Evolutionary conservation across 2,888 invertebrate species (phyloP).

Genomic region (Standfussiana lucernea): DNA sequence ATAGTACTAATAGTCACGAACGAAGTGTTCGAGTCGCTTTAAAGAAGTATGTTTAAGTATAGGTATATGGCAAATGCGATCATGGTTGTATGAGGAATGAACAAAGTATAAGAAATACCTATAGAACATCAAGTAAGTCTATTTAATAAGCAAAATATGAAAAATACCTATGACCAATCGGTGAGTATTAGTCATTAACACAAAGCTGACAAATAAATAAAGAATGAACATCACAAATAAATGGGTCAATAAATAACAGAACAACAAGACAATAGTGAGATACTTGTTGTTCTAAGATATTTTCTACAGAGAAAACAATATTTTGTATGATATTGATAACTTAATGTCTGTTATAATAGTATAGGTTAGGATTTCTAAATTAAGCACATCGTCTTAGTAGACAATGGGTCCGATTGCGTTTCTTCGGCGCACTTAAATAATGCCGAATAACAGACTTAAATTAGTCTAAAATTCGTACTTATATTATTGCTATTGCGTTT

Average conservation of each 20-base stretch:
- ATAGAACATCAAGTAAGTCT: not conserved
- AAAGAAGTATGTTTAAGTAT: not conserved
- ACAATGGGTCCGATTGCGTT: too few species aligned
- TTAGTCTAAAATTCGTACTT: too few species aligned
- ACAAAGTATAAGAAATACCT: not conserved
- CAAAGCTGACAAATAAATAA: not conserved
- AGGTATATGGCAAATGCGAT: not conserved
- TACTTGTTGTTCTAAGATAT: not conserved
- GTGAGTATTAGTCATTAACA: not conserved
- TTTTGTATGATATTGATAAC: not conserved
- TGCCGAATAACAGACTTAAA: too few species aligned
- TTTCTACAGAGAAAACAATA: not conserved
- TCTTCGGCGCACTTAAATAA: too few species aligned
- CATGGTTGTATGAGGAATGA: not conserved
- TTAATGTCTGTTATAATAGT: not conserved
- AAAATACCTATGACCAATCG: not conserved
- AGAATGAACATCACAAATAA: not conserved
- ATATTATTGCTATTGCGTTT: too few species aligned
- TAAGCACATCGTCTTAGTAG: not conserved
- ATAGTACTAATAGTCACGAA: constrained; percentile 34
- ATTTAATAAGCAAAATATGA: not conserved
- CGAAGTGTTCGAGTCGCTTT: constrained; percentile 11
- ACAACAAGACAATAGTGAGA: not conserved
- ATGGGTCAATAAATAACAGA: not conserved
- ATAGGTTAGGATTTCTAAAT: not conserved